Evolutionary conservation across 2,797 vertebrate species (phyloP).

Genomic region (Gallinago stenura): DNA sequence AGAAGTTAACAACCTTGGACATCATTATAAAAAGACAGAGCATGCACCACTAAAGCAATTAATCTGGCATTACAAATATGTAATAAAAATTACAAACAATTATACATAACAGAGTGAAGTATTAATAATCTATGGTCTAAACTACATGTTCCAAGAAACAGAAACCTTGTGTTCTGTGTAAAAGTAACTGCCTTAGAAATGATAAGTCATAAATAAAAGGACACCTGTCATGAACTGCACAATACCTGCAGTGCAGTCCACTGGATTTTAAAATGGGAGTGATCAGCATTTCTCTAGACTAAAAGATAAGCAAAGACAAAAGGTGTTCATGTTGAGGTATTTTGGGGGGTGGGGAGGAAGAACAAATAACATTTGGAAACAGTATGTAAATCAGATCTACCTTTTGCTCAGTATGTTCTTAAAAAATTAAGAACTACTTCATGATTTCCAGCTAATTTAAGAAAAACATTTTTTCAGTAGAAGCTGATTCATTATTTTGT

Average conservation of each 20-base stretch:
- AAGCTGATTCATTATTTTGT: constrained; percentile 46
- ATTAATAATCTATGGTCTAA: background rate
- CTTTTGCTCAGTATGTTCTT: constrained; percentile 4
- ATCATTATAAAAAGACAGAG: background rate
- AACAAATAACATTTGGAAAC: constrained; percentile 40
- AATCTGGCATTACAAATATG: background rate
- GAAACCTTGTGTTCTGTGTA: background rate
- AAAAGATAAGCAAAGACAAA: background rate
- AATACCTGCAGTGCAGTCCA: background rate
- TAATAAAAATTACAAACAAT: background rate
- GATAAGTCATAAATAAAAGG: background rate
- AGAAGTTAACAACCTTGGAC: background rate
- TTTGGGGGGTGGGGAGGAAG: background rate
- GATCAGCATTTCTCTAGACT: background rate
- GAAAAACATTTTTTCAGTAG: constrained; percentile 47
- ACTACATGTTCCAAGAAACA: background rate
- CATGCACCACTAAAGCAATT: background rate
- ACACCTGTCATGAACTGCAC: background rate
- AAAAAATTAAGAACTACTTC: constrained; percentile 62
- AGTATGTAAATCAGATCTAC: constrained; percentile 64
- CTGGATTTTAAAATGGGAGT: background rate
- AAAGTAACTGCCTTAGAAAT: background rate
- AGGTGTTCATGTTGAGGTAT: background rate
- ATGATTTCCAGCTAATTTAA: constrained; percentile 73
- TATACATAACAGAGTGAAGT: background rate